Evolutionary conservation across 2,797 vertebrate genomes (phyloP).

Genomic region (Pogoniulus pusillus): DNA sequence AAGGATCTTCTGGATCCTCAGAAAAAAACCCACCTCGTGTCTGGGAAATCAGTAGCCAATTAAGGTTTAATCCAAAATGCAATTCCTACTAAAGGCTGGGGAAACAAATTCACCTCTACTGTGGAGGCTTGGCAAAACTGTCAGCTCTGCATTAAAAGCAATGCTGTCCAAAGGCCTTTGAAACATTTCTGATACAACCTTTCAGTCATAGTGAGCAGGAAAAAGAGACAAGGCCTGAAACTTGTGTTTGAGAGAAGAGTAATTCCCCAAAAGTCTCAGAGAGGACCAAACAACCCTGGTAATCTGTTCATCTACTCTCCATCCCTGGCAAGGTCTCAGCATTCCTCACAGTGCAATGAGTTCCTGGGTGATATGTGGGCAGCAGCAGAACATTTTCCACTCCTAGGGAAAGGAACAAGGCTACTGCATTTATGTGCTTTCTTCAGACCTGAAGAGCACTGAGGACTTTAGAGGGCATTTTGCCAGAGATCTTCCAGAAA

Average conservation of each 20-base stretch:
- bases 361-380: background rate
- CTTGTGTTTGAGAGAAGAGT: background rate
- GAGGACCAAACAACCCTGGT: background rate
- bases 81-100: background rate
- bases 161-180: background rate
- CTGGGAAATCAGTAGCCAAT: background rate
- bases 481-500: background rate
- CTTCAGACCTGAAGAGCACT: background rate
- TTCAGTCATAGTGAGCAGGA: background rate
- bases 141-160: background rate
- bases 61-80: background rate
- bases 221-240: background rate
- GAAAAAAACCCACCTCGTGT: background rate
- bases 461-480: background rate
- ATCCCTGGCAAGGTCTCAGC: conserved; percentile 4
- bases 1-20: background rate
- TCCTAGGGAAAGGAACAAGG: conserved; percentile 27
- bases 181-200: background rate
- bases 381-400: conserved; percentile 38
- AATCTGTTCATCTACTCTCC: conserved; percentile 17
- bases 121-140: background rate
- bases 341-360: background rate
- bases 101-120: background rate
- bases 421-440: background rate
- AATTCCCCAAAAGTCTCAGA: background rate